Evolutionary conservation across 2,888 invertebrate genomes (phyloP).

Genomic region (Cabera pusaria): DNA sequence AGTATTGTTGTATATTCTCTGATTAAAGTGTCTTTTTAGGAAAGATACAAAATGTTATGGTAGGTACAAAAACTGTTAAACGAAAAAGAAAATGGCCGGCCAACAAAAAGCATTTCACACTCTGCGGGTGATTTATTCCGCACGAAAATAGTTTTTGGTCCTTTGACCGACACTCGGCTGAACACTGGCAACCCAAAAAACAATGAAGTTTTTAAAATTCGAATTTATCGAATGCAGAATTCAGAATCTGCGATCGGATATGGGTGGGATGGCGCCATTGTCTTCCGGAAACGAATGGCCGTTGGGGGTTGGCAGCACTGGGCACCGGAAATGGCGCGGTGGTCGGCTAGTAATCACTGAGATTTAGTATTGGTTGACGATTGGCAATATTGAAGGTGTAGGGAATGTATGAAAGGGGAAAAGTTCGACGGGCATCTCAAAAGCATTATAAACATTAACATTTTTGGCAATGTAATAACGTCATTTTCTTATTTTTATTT

Average conservation of each 20-base stretch:
- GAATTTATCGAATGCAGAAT: slow-evolving; percentile 45
- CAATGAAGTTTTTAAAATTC: slow-evolving; percentile 39
- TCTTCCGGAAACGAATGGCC: slow-evolving; percentile 75
- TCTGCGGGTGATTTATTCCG: slow-evolving; percentile 4
- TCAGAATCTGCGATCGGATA: slow-evolving; percentile 63
- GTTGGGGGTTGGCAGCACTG: slow-evolving; percentile 56
- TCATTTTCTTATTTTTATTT: too few relatives aligned
- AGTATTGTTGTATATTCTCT: too few relatives aligned
- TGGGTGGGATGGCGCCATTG: slow-evolving; percentile 64
- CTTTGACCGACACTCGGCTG: slow-evolving; percentile 7
- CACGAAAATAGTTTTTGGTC: slow-evolving; percentile 4
- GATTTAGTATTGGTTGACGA: slow-evolving; percentile 28
- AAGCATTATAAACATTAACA: too few relatives aligned
- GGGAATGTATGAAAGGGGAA: not conserved
- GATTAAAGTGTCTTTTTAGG: too few relatives aligned
- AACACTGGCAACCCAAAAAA: slow-evolving; percentile 3
- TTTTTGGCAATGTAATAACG: too few relatives aligned
- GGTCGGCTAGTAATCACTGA: slow-evolving; percentile 46
- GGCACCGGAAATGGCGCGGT: slow-evolving; percentile 67
- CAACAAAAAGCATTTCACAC: too few relatives aligned
- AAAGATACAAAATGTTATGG: too few relatives aligned
- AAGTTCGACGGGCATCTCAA: too few relatives aligned
- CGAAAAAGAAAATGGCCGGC: too few relatives aligned
- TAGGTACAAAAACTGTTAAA: too few relatives aligned
- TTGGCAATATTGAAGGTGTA: slow-evolving; percentile 15